phyloP scores from a whole-genome alignment of 2,797 vertebrate genomes.

The Enteromius treurensis region DNA sequence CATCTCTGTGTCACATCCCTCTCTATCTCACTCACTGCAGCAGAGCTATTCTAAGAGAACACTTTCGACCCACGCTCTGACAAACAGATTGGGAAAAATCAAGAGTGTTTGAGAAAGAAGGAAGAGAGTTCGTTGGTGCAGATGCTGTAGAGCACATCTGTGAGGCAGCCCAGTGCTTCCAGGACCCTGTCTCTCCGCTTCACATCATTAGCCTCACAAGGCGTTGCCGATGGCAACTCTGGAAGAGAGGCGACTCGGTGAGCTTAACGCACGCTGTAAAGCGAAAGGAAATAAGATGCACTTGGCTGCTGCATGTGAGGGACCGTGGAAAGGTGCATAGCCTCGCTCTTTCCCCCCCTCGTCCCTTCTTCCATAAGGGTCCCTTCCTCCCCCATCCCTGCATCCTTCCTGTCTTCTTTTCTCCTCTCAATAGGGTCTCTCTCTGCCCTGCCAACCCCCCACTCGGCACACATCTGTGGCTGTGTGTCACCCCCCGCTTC shows the following conservation, averaged over 20 bases:
- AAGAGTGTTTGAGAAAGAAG: slow-evolving; percentile 48
- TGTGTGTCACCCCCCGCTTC: slow-evolving; percentile 44
- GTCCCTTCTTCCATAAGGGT: slow-evolving; percentile 16
- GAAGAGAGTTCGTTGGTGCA: slow-evolving; percentile 10
- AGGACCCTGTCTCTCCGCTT: slow-evolving; percentile 38
- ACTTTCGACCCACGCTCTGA: slow-evolving; percentile 68
- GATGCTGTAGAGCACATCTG: slow-evolving; percentile 41
- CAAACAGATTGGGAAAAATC: slow-evolving; percentile 37
- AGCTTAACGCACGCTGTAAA: slow-evolving; percentile 22
- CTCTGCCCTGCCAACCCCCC: slow-evolving; percentile 57
- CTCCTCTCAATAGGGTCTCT: slow-evolving; percentile 48
- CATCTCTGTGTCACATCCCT: slow-evolving; percentile 38
- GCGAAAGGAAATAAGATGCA: slow-evolving; percentile 18
- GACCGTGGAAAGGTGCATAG: slow-evolving; percentile 32
- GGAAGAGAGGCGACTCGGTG: slow-evolving; percentile 30
- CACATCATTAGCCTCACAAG: slow-evolving; percentile 44
- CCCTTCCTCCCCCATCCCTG: slow-evolving; percentile 46
- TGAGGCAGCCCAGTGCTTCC: slow-evolving; percentile 14
- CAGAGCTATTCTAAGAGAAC: slow-evolving; percentile 71
- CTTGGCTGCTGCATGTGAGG: slow-evolving; percentile 11
- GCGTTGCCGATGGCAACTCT: slow-evolving; percentile 46
- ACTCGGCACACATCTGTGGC: slow-evolving; percentile 56
- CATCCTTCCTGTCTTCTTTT: slow-evolving; percentile 42
- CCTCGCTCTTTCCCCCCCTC: not conserved
- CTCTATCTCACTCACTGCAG: slow-evolving; percentile 60